Percentiles rank a stretch among this genome's conserved stretches.
Evolutionary conservation across 2,797 vertebrate species (phyloP).

Genomic region (Hyperoplus lanceolatus): DNA sequence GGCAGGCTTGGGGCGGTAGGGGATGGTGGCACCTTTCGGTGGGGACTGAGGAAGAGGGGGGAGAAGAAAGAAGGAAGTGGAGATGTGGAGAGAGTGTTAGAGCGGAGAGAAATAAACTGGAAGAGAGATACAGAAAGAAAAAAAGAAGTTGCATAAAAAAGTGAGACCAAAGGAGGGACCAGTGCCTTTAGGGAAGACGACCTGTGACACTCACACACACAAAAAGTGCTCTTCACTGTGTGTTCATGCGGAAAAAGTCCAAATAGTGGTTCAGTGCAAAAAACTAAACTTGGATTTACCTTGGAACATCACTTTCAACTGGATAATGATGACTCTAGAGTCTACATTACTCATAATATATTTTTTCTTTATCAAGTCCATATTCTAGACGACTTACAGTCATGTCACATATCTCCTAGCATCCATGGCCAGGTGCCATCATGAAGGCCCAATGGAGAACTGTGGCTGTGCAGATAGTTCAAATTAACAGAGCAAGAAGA

Average conservation of each 20-base stretch:
- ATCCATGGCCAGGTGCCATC: slow-evolving; percentile 74
- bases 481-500: slow-evolving; percentile 65
- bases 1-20: slow-evolving; percentile 99
- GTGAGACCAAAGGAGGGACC: slow-evolving; percentile 74
- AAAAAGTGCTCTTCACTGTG: slow-evolving; percentile 78
- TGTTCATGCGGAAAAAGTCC: slow-evolving; percentile 75
- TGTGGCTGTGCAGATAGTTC: slow-evolving; percentile 73
- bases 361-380: not conserved
- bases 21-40: slow-evolving; percentile 99
- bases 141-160: slow-evolving; percentile 64
- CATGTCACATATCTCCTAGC: slow-evolving; percentile 74
- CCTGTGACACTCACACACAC: slow-evolving; percentile 72
- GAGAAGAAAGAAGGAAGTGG: slow-evolving; percentile 63
- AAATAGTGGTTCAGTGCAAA: slow-evolving; percentile 66
- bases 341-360: slow-evolving; percentile 15
- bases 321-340: slow-evolving; percentile 76
- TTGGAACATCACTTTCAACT: slow-evolving; percentile 79
- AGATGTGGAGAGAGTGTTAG: slow-evolving; percentile 88
- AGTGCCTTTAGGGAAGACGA: slow-evolving; percentile 75
- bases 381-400: slow-evolving; percentile 75
- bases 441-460: slow-evolving; percentile 74
- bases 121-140: slow-evolving; percentile 56
- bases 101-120: slow-evolving; percentile 53
- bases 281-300: slow-evolving; percentile 71
- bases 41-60: slow-evolving; percentile 91